A percentile compares a stretch with the other conserved stretches of the same genome.
phyloP scores from a whole-genome alignment of 2,113 vertebrate genomes.

The Tyrannus savana region DNA sequence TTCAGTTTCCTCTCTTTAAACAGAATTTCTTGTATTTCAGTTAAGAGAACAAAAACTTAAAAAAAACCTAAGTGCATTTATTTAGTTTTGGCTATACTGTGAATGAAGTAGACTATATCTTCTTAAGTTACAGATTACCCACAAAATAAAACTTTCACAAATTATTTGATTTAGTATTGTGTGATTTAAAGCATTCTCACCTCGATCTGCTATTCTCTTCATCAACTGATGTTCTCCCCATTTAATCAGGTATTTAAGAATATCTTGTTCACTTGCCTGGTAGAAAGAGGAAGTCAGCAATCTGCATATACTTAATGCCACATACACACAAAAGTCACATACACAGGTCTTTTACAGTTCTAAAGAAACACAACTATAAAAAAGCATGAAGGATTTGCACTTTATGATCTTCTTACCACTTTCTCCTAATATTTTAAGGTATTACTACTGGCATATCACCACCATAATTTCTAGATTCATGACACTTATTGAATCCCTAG shows the following conservation, averaged over 20 bases:
- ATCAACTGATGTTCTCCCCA: constrained; percentile 99
- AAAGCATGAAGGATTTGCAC: not conserved
- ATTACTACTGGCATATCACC: not conserved
- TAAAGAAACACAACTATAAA: not conserved
- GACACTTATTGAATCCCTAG: not conserved
- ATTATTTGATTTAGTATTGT: not conserved
- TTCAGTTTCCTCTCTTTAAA: not conserved
- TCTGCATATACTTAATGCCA: not conserved
- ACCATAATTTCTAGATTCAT: not conserved
- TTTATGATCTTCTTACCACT: not conserved
- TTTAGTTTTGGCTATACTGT: not conserved
- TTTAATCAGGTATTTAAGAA: constrained; percentile 97
- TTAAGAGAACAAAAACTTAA: not conserved
- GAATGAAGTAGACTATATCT: not conserved
- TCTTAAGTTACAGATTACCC: not conserved
- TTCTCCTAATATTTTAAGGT: not conserved
- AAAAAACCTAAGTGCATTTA: not conserved
- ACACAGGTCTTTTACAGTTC: not conserved
- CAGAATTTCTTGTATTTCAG: not conserved
- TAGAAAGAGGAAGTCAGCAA: constrained; percentile 38
- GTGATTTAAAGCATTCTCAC: constrained; percentile 73
- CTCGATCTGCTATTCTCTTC: constrained; percentile 98
- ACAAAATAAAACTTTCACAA: not conserved
- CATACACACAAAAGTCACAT: not conserved
- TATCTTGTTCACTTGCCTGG: constrained; percentile 98